Base-by-base conservation (phyloP, 2,888 invertebrate species). In the Agrotis exclamationis region DNA sequence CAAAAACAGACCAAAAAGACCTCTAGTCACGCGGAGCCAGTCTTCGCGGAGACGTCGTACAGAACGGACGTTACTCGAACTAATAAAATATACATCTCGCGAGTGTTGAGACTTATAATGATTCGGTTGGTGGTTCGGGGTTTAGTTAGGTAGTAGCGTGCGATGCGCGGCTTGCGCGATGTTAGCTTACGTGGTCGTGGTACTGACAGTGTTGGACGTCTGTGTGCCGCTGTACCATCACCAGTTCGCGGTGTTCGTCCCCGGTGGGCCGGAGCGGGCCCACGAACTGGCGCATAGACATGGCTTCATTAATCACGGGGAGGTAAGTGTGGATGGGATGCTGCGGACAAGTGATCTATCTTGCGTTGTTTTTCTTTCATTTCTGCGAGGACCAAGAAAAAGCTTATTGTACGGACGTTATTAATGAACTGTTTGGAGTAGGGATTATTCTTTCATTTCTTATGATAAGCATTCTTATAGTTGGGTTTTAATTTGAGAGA, bases 241-340 rank as follows among this genome's bases (percentile, higher is more conserved):
- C 74, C 96, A 96, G 92, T 96, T 85, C 58, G 85, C 85, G 57
- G 85, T 85, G 71, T 86, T 80, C 51, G 85, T 85, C 66, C 94
- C 95, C 22, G 93, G 92, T 81, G 96, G 95, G 70, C 79, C 87
- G 53, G 86, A 87, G 74, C 86, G 79, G 65, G 95, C 93, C 68
- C 93, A 95, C 86, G 92, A 93, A 69, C 79, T 96, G 73, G 96
- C 96, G n/a, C 93, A 94, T 80, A 92, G 91, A 79, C 95, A 95
- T 82, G 96, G 96, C 73, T 96, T 96, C 88, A 82, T 94, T 85
- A 96, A 96, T 86, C 96, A 96, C 87, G 96, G 96, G 80, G 94
- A 96, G 95, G 96, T 96, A 90, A 91, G 91, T 80, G 79, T 74
- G 70, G 78, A 80, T 63, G 74, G 70, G 79, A 86, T 82, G 78